Evolutionary conservation across 2,113 vertebrate species (phyloP).

Genomic region (Cephalophus harveyi): DNA sequence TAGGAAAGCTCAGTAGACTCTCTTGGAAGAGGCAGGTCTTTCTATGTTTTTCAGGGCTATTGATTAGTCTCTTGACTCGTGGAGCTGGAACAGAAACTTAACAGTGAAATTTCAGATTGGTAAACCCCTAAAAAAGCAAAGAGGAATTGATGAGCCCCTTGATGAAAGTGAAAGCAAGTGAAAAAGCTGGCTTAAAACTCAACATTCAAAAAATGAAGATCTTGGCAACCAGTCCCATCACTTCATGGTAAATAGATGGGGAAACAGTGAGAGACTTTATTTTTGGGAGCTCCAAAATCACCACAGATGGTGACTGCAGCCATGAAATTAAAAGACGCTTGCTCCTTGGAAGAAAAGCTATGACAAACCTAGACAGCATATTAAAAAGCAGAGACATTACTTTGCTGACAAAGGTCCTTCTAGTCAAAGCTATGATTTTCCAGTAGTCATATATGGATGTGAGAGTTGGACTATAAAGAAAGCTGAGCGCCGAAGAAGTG

Average conservation of each 20-base stretch:
- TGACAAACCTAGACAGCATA: not conserved
- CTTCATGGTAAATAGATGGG: not conserved
- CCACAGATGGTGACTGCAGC: not conserved
- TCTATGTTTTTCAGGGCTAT: not conserved
- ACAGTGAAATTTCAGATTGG: not conserved
- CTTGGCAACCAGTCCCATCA: not conserved
- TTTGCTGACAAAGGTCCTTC: not conserved
- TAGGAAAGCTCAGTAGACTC: not conserved
- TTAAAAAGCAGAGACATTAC: not conserved
- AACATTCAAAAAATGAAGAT: not conserved
- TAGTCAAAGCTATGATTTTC: not conserved
- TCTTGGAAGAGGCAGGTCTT: not conserved
- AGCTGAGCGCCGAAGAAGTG: not conserved
- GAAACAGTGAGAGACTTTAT: not conserved
- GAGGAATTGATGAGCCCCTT: not conserved
- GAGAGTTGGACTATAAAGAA: not conserved
- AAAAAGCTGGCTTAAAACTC: not conserved
- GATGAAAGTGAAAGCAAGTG: not conserved
- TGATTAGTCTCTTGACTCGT: not conserved
- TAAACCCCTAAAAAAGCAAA: not conserved
- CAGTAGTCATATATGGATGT: not conserved
- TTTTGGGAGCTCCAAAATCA: not conserved
- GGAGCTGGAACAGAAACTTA: not conserved
- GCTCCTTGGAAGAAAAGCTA: not conserved
- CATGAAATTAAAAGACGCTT: not conserved